Evolutionary conservation across 2,113 vertebrate genomes (phyloP).

Genomic region (Uria aalge): DNA sequence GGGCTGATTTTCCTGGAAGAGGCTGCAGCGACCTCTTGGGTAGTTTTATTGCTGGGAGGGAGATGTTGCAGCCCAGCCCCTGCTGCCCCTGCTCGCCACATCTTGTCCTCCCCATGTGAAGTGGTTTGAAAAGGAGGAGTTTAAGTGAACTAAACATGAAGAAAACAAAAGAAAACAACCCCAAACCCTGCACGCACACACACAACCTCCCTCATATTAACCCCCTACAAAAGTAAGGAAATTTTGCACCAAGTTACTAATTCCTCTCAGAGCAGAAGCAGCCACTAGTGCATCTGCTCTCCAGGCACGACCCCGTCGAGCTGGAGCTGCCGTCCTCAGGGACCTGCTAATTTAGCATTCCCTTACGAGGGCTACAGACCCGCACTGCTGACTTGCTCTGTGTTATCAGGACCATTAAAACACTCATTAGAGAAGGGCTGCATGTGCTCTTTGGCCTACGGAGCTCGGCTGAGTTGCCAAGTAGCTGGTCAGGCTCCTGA

Average conservation of each 20-base stretch:
- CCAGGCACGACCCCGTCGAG: background rate
- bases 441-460: background rate
- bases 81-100: background rate
- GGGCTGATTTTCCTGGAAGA: background rate
- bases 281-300: background rate
- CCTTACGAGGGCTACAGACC: background rate
- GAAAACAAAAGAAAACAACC: background rate
- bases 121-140: background rate
- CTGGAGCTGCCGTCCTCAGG: background rate
- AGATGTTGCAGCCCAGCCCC: background rate
- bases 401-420: slow-evolving; percentile 11
- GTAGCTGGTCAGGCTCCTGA: background rate
- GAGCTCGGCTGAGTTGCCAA: background rate
- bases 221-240: background rate
- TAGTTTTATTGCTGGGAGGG: background rate
- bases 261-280: background rate
- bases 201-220: background rate
- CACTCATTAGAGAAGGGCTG: slow-evolving; percentile 24
- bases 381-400: background rate
- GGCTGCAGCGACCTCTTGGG: background rate
- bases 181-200: background rate
- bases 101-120: rapidly evolving
- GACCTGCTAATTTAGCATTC: background rate
- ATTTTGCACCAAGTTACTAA: background rate
- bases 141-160: background rate